A percentile compares a stretch with the other conserved stretches of the same genome.
phyloP scores from a whole-genome alignment of 2,797 vertebrate species.

The Scarus forsteni region DNA sequence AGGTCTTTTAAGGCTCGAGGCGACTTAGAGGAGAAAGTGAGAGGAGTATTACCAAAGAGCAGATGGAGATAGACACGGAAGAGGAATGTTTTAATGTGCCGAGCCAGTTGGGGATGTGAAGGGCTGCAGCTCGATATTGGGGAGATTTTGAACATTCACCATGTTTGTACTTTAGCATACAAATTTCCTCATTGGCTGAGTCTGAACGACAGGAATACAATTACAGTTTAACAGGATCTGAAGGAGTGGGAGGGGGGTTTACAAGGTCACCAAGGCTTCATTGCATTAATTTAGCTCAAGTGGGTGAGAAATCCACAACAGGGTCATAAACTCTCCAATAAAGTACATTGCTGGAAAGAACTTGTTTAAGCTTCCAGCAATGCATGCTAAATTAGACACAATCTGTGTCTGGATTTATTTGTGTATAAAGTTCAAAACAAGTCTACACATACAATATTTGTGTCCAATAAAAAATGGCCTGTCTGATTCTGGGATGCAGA shows the following conservation, averaged over 20 bases:
- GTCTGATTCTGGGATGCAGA: too few species aligned
- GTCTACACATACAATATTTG: too few species aligned
- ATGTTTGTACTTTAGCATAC: conserved; percentile 10
- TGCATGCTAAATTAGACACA: too few species aligned
- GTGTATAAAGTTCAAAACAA: too few species aligned
- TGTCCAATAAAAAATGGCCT: too few species aligned
- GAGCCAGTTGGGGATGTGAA: conserved; percentile 10
- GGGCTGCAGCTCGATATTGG: not conserved
- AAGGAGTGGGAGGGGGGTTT: conserved; percentile 21
- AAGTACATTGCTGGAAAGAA: conserved; percentile 26
- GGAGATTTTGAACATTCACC: conserved; percentile 12
- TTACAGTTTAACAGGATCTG: conserved; percentile 32
- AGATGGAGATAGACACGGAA: conserved; percentile 14
- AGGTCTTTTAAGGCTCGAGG: conserved; percentile 32
- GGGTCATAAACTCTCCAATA: conserved; percentile 8
- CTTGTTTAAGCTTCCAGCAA: conserved; percentile 1
- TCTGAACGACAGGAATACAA: conserved; percentile 43
- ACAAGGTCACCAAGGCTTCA: conserved; percentile 39
- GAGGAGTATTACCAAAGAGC: conserved; percentile 19
- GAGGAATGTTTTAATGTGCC: conserved; percentile 11
- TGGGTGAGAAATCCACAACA: not conserved
- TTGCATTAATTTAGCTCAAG: conserved; percentile 15
- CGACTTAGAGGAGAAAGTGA: conserved; percentile 19
- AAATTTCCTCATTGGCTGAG: conserved; percentile 8
- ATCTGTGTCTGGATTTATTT: too few species aligned